These are phyloP conservation scores for Romanogobio albipinnatus DNA, from an alignment of 2,113 vertebrate genomes.

Conservation along the genomic window DNA sequence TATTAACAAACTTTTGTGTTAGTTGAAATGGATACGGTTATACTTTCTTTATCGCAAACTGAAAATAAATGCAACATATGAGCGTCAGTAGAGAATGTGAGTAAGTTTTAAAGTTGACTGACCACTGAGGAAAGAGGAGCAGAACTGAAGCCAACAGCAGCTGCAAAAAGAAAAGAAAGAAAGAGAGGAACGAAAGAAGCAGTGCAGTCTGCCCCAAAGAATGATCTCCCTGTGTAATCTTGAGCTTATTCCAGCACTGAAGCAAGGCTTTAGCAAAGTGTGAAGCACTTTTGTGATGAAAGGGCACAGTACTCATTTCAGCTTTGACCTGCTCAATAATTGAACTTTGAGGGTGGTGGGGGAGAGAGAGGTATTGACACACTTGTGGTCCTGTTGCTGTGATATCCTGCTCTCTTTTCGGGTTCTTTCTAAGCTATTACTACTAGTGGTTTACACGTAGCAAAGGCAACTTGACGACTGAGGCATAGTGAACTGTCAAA, in stretches of 20 bases:
- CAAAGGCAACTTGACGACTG: not conserved
- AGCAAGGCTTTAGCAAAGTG: constrained; percentile 66
- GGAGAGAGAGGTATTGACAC: constrained; percentile 12
- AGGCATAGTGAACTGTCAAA: not conserved
- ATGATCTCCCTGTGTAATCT: constrained; percentile 78
- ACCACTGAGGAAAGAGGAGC: not conserved
- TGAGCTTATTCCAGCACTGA: constrained; percentile 68
- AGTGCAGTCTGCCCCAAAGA: constrained; percentile 68
- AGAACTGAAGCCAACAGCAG: constrained; percentile 62
- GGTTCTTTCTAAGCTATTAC: constrained; percentile 38
- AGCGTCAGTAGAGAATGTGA: not conserved
- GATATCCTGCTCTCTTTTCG: constrained; percentile 39
- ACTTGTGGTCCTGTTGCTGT: constrained; percentile 21
- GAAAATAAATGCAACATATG: not conserved
- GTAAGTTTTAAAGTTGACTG: not conserved
- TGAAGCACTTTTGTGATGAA: constrained; percentile 71
- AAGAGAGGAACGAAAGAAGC: constrained; percentile 16
- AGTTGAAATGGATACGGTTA: not conserved
- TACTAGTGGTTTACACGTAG: not conserved
- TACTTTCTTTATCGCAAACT: not conserved
- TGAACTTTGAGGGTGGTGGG: constrained; percentile 50
- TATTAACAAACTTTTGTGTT: not conserved
- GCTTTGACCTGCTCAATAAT: constrained; percentile 69
- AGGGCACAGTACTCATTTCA: constrained; percentile 70
- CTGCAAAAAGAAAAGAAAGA: constrained; percentile 68